Conservation (phyloP, 2,113 vertebrate species). For the Phoenicopterus ruber region DNA sequence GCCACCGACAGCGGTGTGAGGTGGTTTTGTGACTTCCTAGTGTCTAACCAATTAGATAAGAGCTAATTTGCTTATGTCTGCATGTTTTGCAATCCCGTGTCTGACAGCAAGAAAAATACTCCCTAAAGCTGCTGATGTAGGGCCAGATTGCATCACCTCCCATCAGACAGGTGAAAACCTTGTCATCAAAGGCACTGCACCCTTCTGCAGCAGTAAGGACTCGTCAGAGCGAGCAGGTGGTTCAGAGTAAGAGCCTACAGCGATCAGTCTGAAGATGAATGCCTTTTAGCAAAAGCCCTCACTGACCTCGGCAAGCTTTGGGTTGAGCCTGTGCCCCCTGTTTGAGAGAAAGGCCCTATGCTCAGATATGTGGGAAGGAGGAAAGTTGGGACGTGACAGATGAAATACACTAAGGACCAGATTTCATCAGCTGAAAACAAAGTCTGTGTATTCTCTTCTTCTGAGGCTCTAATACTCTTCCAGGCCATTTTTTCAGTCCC, state of each 20-base stretch:
- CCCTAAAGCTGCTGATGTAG: neutral
- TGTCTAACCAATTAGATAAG: neutral
- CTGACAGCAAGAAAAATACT: neutral
- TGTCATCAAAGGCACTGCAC: neutral
- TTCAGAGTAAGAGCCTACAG: neutral
- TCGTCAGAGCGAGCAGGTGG: neutral
- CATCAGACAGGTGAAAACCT: neutral
- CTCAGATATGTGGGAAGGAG: neutral
- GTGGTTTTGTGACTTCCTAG: neutral
- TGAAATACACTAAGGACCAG: neutral
- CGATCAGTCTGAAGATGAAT: neutral
- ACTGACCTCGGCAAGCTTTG: neutral
- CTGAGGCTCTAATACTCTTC: neutral
- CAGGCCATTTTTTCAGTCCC: neutral
- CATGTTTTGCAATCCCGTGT: neutral
- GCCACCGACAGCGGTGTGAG: neutral
- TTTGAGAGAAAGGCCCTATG: neutral
- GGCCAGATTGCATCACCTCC: neutral
- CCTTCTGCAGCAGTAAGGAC: neutral
- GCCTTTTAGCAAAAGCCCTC: neutral
- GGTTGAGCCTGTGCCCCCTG: rapidly evolving
- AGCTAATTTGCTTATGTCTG: neutral
- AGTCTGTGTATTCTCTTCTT: neutral
- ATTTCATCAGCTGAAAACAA: neutral
- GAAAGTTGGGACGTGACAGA: neutral